phyloP scores from a whole-genome alignment of 2,797 vertebrate species.

The Uromys caudimaculatus region DNA sequence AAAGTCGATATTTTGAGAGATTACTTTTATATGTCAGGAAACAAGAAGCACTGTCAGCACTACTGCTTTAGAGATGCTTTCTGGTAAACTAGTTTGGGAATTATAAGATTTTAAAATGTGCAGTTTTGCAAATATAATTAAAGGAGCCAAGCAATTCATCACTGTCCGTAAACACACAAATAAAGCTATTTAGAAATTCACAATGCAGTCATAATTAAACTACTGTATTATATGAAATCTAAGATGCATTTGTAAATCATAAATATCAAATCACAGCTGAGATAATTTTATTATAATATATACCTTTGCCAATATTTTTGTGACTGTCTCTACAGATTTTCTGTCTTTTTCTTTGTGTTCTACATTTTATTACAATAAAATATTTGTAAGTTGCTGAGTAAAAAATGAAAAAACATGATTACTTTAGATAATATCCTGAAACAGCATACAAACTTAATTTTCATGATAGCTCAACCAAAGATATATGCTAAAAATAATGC shows the following conservation, averaged over 20 bases:
- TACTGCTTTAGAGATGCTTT: not conserved
- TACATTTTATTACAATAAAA: not conserved
- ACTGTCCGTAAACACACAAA: not conserved
- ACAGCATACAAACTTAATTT: not conserved
- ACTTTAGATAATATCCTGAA: conserved; percentile 37
- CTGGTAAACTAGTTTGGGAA: not conserved
- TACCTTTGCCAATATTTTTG: not conserved
- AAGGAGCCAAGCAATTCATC: not conserved
- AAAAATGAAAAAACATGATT: not conserved
- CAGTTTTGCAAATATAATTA: conserved; percentile 2
- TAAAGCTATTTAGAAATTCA: not conserved
- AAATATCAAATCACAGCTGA: not conserved
- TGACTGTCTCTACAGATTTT: not conserved
- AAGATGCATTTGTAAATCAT: not conserved
- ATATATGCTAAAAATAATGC: conserved; percentile 41
- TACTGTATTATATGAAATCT: not conserved
- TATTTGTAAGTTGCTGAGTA: conserved; percentile 28
- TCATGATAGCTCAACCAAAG: conserved; percentile 42
- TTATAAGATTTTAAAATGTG: conserved; percentile 9
- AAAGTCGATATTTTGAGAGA: not conserved
- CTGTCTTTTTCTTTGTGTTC: not conserved
- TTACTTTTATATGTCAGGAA: not conserved
- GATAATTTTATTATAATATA: not conserved
- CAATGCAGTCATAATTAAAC: not conserved
- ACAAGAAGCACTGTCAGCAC: not conserved